These are phyloP conservation scores for Haplotaxodon microlepis DNA, from an alignment of 2,113 vertebrate species.

Conservation along the genomic window DNA sequence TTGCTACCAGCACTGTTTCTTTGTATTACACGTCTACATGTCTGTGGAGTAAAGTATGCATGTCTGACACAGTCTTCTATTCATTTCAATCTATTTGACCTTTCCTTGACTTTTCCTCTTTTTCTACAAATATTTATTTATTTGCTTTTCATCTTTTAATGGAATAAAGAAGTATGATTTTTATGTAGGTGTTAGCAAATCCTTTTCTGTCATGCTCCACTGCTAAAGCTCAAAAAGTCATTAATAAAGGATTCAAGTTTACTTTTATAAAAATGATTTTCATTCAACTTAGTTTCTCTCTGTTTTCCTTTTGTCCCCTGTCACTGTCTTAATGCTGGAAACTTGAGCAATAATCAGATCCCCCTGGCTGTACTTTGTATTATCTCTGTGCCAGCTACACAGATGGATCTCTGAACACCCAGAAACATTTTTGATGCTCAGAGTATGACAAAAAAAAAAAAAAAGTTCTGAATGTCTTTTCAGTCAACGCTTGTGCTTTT, in stretches of 20 bases:
- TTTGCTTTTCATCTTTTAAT: background rate
- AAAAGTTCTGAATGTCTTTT: background rate
- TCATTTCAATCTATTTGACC: background rate
- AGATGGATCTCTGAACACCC: background rate
- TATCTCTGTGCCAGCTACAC: background rate
- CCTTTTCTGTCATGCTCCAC: background rate
- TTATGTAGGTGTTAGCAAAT: background rate
- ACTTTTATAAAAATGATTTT: background rate
- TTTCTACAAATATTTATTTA: background rate
- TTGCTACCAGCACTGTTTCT: background rate
- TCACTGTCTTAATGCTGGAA: background rate
- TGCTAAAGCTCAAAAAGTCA: background rate
- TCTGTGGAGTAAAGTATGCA: background rate
- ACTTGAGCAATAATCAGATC: background rate
- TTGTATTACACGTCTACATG: background rate
- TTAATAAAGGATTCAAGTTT: background rate
- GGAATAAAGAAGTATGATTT: background rate
- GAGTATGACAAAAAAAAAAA: background rate
- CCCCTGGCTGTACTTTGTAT: background rate
- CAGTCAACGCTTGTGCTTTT: background rate
- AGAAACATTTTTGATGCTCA: background rate
- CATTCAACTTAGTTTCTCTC: background rate
- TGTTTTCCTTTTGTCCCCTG: background rate
- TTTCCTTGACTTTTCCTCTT: background rate
- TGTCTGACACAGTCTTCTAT: background rate